These are phyloP conservation scores for Cecidostiba fungosa DNA, from an alignment of 2,888 invertebrate genomes.

Conservation along the genomic window DNA sequence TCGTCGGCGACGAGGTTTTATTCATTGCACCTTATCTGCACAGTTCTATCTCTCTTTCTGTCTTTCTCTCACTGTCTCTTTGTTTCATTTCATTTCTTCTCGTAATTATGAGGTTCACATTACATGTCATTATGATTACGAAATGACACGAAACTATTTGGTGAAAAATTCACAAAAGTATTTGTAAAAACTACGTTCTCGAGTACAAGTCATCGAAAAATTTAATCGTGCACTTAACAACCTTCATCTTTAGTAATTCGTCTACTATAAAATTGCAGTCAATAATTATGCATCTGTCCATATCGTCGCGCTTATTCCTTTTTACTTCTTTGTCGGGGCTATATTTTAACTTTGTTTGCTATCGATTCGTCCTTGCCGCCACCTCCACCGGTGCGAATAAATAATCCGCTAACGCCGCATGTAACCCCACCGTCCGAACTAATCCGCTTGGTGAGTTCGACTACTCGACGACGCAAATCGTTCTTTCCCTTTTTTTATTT, in stretches of 20 bases:
- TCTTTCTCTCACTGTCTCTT: conserved; percentile 2
- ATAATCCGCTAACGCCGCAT: conserved; percentile 25
- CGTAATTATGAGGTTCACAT: not conserved
- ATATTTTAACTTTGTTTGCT: conserved; percentile 16
- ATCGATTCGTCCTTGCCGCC: conserved; percentile 19
- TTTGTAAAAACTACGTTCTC: no score
- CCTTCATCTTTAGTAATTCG: not conserved
- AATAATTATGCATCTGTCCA: not conserved
- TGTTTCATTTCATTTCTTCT: not conserved
- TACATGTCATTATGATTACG: not conserved
- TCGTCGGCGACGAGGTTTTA: conserved; percentile 62
- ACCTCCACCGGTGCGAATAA: conserved; percentile 31
- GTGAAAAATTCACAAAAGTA: not conserved
- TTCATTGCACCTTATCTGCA: conserved; percentile 69
- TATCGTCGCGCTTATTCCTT: not conserved
- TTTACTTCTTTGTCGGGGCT: not conserved
- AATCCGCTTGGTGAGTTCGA: conserved; percentile 32
- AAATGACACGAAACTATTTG: not conserved
- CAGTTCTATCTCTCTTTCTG: conserved; percentile 55
- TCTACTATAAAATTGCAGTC: not conserved
- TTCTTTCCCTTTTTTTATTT: not conserved
- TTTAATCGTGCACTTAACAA: not conserved
- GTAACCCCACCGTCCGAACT: not conserved
- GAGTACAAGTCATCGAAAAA: not conserved
- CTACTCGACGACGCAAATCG: not conserved